Percentiles rank a stretch among this genome's conserved stretches.
phyloP scores from a whole-genome alignment of 2,888 invertebrate species.

The Malthinus flaveolus region DNA sequence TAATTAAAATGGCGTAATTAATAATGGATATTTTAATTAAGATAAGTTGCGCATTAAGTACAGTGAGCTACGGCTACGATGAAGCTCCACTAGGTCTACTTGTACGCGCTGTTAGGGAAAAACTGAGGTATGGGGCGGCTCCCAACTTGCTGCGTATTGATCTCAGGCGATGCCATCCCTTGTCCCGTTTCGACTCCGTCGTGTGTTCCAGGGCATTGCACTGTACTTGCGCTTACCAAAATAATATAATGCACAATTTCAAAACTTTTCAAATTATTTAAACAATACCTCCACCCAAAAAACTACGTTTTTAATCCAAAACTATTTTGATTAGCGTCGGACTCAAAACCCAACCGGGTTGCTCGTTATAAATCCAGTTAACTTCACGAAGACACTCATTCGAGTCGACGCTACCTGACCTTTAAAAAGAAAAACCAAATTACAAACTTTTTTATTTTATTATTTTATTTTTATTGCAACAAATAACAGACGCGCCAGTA shows the following conservation, averaged over 20 bases:
- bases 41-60: slow-evolving; percentile 17
- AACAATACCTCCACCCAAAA: too few relatives aligned
- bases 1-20: too few relatives aligned
- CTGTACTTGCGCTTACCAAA: slow-evolving; percentile 21
- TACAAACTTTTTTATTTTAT: too few relatives aligned
- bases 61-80: slow-evolving; percentile 26
- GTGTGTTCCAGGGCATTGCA: slow-evolving; percentile 31
- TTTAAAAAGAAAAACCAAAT: too few relatives aligned
- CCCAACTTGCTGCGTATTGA: slow-evolving; percentile 34
- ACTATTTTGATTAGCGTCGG: too few relatives aligned
- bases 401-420: too few relatives aligned
- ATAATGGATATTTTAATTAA: too few relatives aligned
- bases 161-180: slow-evolving; percentile 32
- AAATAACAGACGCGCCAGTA: too few relatives aligned
- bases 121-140: slow-evolving; percentile 36
- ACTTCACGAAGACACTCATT: too few relatives aligned
- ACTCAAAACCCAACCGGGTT: too few relatives aligned
- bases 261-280: not conserved
- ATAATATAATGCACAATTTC: slow-evolving; percentile 8
- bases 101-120: slow-evolving; percentile 28
- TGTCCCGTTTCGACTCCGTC: slow-evolving; percentile 27
- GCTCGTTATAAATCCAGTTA: too few relatives aligned
- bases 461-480: too few relatives aligned
- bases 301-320: not conserved
- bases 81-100: slow-evolving; percentile 33